These are phyloP conservation scores for Volucella inanis DNA, from an alignment of 2,888 invertebrate species.

Conservation along the genomic window DNA sequence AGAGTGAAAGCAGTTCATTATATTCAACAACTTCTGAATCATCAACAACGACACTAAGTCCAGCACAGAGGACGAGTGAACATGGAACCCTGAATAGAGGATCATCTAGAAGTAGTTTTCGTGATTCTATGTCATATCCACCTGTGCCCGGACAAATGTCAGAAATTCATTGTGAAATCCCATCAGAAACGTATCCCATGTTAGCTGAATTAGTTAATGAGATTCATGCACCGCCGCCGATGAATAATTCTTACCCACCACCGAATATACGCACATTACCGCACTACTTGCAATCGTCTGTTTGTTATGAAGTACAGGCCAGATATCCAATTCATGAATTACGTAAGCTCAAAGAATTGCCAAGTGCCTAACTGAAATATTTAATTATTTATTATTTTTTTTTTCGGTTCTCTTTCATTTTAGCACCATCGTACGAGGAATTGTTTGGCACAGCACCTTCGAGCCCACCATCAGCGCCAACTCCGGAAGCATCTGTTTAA, in stretches of 20 bases:
- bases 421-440: constrained; percentile 83
- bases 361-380: neutral
- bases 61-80: constrained; percentile 78
- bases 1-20: constrained; percentile 80
- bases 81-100: constrained; percentile 80
- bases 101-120: constrained; percentile 78
- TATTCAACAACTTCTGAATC: constrained; percentile 82
- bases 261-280: constrained; percentile 77
- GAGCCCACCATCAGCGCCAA: constrained; percentile 58
- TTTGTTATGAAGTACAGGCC: constrained; percentile 64
- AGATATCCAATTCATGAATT: constrained; percentile 68
- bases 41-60: constrained; percentile 80
- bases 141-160: constrained; percentile 9
- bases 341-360: constrained; percentile 39
- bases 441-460: constrained; percentile 80
- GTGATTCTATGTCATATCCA: constrained; percentile 77
- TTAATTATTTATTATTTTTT: neutral
- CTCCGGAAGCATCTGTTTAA: constrained; percentile 58
- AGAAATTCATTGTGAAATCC: constrained; percentile 12
- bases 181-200: constrained; percentile 33
- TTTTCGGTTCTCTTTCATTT: constrained; percentile 18
- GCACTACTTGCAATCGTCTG: constrained; percentile 59
- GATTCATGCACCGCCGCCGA: constrained; percentile 69
- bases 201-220: constrained; percentile 43
- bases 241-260: constrained; percentile 82